Evolutionary conservation across 1,140 invertebrate species (phyloP), one percentile per base, ranked within the genome.

Genomic region (Diachasmimorpha longicaudata): DNA sequence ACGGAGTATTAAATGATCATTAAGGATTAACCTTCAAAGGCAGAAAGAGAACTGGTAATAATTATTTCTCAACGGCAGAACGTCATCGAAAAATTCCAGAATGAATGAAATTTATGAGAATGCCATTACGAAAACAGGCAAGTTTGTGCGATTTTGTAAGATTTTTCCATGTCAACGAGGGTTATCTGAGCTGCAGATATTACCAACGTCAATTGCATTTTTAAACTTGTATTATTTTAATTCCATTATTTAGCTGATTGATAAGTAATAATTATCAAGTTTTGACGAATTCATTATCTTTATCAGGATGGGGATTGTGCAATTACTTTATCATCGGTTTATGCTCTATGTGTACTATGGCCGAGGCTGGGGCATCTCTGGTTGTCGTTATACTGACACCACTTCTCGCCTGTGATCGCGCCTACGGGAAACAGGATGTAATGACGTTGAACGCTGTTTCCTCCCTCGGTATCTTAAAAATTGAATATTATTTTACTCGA

Each of bases 261-360:
- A 42, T 42, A 13, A 42, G 13, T 1, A 42, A 42, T 6, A 42
- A 42, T 11, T 42, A 42, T 9, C 11, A 10, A 42, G 4, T 69
- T 6, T 0, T 25, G 36, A 68, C 66, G 23, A 42, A 42, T 42
- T 42, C 4, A 42, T 42, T 42, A 42, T 46, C n/a, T 14, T 14
- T 10, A 68, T 39, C 52, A 84, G 83, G 83, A 77, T 85, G 83
- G 82, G 83, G 83, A 13, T 16, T 79, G 0, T 85, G 77, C 69
- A 77, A 84, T 71, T 81, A 77, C 36, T 81, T 83, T 19, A 16
- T 82, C 10, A 58, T 84, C 21, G 72, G 72, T 31, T 37, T 85
- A 4, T 84, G 81, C 14, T 81, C 81, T 0, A 46, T 84, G 36
- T 79, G 82, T 52, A 79, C 79, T 1, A 36, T 84, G 11, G 79